phyloP scores from a whole-genome alignment of 2,797 vertebrate species.

The Pangasius krempfi region DNA sequence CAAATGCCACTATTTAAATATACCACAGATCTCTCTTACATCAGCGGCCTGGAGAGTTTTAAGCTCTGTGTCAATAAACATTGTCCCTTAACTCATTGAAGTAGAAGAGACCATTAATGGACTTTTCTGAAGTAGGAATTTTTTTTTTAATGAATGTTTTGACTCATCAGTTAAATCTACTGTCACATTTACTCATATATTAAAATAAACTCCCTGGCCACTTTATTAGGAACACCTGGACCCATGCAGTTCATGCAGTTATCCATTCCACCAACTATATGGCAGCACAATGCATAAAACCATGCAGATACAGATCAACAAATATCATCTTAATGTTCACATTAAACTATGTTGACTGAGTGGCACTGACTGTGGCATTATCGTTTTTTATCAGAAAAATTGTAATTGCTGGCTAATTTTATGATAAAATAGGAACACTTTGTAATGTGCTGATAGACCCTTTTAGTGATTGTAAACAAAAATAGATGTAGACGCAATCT shows the following conservation, averaged over 20 bases:
- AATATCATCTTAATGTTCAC: not conserved
- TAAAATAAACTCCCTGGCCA: not conserved
- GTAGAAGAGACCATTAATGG: not conserved
- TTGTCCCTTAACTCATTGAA: not conserved
- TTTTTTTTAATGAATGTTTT: not conserved
- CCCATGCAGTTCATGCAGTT: not conserved
- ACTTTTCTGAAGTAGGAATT: not conserved
- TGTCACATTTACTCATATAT: not conserved
- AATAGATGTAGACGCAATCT: too few species aligned
- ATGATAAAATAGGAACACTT: too few species aligned
- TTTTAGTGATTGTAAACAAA: too few species aligned
- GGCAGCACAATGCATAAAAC: not conserved
- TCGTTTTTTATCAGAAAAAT: too few species aligned
- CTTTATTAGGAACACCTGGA: not conserved
- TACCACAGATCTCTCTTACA: slow-evolving; percentile 9
- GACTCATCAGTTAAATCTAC: not conserved
- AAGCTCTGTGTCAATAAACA: not conserved
- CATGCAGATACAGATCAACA: not conserved
- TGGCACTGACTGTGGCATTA: not conserved
- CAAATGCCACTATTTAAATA: slow-evolving; percentile 6
- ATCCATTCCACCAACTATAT: not conserved
- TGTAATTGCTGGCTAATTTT: too few species aligned
- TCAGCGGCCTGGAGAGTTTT: slow-evolving; percentile 2
- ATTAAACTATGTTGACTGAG: not conserved
- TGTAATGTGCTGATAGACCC: too few species aligned